phyloP scores from a whole-genome alignment of 2,888 invertebrate species.

The Erebia aethiops region DNA sequence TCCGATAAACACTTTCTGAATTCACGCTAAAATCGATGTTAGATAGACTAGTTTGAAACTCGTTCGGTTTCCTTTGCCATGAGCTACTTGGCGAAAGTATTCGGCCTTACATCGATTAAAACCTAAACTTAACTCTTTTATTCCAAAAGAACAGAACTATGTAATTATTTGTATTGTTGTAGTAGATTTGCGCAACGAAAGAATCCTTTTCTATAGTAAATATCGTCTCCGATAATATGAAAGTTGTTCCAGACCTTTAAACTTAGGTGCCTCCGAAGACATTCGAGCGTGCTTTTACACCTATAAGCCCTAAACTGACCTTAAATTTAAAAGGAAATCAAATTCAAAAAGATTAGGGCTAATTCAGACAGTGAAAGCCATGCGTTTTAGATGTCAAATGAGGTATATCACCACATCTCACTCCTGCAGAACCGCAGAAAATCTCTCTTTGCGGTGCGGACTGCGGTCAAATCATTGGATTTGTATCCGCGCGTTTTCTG shows the following conservation, averaged over 20 bases:
- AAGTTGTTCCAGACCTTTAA: conserved; percentile 7
- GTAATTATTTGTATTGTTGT: too few species aligned
- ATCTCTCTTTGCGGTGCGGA: too few species aligned
- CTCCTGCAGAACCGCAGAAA: not conserved
- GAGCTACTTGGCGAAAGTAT: not conserved
- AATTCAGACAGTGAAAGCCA: not conserved
- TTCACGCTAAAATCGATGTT: not conserved
- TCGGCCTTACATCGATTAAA: not conserved
- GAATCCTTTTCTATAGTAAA: not conserved
- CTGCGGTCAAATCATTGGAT: not conserved
- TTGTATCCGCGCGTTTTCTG: not conserved
- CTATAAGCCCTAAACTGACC: conserved; percentile 48
- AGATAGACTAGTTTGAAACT: not conserved
- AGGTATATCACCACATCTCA: not conserved
- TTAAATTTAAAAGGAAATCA: conserved; percentile 31
- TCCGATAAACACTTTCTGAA: not conserved
- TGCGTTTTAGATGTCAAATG: not conserved
- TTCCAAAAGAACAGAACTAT: too few species aligned
- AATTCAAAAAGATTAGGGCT: conserved; percentile 23
- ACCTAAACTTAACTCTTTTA: not conserved
- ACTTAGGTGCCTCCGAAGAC: conserved; percentile 45
- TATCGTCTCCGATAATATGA: not conserved
- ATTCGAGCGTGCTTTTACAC: conserved; percentile 51
- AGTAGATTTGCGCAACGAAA: not conserved
- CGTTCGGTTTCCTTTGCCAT: not conserved